These are phyloP conservation scores for Pristionchus fissidentatus DNA, from an alignment of 2,888 invertebrate genomes.

Conservation along the genomic window DNA sequence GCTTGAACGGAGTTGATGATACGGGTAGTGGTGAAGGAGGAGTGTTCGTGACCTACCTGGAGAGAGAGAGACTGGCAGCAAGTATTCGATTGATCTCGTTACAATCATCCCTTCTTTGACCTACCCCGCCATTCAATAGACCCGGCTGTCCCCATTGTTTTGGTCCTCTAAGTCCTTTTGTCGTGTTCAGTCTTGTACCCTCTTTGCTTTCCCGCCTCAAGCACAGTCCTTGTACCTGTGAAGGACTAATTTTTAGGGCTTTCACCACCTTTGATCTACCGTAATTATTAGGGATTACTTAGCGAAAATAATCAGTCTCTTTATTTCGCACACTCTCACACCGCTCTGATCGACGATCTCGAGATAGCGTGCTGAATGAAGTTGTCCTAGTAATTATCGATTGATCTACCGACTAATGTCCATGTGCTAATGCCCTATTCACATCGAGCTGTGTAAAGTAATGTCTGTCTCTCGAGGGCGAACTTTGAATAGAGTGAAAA, in stretches of 20 bases:
- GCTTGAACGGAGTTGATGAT: constrained; percentile 21
- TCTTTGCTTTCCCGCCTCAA: not conserved
- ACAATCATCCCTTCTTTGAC: constrained; percentile 9
- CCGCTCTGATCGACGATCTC: no score
- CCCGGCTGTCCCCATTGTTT: constrained; percentile 8
- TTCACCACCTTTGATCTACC: not conserved
- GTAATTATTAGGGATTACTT: not conserved
- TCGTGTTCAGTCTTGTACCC: constrained; percentile 26
- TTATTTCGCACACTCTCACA: not conserved
- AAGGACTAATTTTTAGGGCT: not conserved
- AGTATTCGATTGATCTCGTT: constrained; percentile 36
- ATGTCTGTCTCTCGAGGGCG: not conserved
- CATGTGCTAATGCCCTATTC: no score
- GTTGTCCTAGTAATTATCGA: no score
- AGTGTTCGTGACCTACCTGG: constrained; percentile 30
- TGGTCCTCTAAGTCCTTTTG: constrained; percentile 27
- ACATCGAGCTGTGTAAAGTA: not conserved
- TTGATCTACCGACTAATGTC: no score
- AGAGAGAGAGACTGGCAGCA: no score
- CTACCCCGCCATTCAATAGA: constrained; percentile 26
- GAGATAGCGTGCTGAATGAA: no score
- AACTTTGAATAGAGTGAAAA: not conserved
- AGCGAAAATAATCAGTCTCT: no score
- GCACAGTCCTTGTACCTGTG: no score
- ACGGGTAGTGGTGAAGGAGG: no score